Conservation (phyloP, 2,797 vertebrate genomes). For the Halcyon leucocephala region DNA sequence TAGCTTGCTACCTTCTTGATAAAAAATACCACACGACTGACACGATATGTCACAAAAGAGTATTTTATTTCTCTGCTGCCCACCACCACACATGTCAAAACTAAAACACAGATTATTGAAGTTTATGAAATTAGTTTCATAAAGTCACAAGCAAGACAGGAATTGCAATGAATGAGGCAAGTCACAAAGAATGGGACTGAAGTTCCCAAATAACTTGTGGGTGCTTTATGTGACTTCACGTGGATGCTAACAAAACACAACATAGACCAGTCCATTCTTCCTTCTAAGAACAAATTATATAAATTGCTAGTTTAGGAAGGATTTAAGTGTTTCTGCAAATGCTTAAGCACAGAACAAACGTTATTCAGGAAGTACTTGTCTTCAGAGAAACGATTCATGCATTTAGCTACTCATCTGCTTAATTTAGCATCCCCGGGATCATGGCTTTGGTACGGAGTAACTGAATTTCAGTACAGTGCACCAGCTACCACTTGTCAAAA, state of each 20-base stretch:
- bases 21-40: rapidly evolving
- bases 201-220: background rate
- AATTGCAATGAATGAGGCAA: background rate
- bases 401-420: background rate
- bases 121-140: background rate
- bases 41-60: background rate
- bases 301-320: background rate
- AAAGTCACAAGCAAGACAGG: background rate
- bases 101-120: background rate
- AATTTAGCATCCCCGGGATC: background rate
- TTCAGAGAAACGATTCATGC: background rate
- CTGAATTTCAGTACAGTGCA: background rate
- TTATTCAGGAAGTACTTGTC: background rate
- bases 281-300: background rate
- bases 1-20: background rate
- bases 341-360: background rate
- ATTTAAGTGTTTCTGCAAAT: background rate
- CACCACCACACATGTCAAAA: background rate
- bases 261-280: background rate
- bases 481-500: constrained; percentile 1
- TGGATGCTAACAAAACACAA: background rate
- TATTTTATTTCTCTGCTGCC: background rate
- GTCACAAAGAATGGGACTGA: background rate
- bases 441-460: background rate
- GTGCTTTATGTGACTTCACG: background rate